Base-by-base conservation (phyloP, 2,888 invertebrate species). In the Iphiclides podalirius region DNA sequence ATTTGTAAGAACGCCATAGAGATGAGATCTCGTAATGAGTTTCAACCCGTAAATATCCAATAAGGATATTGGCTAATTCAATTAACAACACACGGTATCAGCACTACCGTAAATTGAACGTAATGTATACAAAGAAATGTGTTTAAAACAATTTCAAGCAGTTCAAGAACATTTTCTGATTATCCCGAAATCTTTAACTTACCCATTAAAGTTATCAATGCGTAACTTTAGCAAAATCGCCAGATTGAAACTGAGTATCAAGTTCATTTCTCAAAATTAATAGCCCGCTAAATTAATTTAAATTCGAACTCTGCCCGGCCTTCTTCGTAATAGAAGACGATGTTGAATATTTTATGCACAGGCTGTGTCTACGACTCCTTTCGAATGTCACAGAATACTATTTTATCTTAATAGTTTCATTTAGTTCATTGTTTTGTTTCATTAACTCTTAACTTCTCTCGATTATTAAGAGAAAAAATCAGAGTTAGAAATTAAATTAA, bases 251-350 rank as follows among this genome's bases (percentile, higher is more conserved):
- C 60, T 61, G 64, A 70, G 66, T 71, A 63, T 66, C 59, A 67
- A 75, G 76, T 79, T 79, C 79, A 78, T 81, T 79, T 82, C 75
- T 80, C 77, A 79, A 80, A 82, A 81, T 84, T 85, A 86, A 84
- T 85, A 84, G 85, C 80, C 80, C 80, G 72, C 72, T 71, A 80
- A 85, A 87, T 86, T 80, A 79, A 86, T 80, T 81, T 77, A 70
- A 78, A 80, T 77, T 70, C 63, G 64, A 80, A 83, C 72, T 83
- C 81, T 75, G 66, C 67, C 64, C 71, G 76, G 78, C 76, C 77
- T 77, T 73, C 77, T 78, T 73, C 61, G 68, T 66, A 67, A 70
- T 66, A 57, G 55, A 61, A 67, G 67, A 64, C 68, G 62, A 57
- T 60, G 61, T 59, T 64, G 65, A 70, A 69, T 66, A 58, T 49